A percentile compares a stretch with the other conserved stretches of the same genome.
phyloP scores from a whole-genome alignment of 2,797 vertebrate species.

The Pangasius macronema region DNA sequence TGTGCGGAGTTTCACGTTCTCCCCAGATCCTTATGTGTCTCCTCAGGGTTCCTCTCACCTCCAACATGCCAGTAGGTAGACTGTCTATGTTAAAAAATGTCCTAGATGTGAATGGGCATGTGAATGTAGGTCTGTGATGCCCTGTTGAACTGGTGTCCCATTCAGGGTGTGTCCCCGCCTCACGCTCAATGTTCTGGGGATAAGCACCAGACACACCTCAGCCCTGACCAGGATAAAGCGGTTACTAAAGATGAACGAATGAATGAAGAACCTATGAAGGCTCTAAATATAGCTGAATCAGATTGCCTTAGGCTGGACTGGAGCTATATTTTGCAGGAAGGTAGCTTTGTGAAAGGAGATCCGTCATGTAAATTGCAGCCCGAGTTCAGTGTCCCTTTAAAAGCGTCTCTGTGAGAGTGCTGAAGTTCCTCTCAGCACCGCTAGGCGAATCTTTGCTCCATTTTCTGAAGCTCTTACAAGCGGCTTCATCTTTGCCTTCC shows the following conservation, averaged over 20 bases:
- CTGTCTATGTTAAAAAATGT: background rate
- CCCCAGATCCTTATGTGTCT: background rate
- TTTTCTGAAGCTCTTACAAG: constrained; percentile 74
- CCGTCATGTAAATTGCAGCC: constrained; percentile 17
- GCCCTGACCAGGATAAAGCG: background rate
- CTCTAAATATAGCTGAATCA: constrained; percentile 23
- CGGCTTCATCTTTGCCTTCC: constrained; percentile 75
- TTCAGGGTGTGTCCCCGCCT: background rate
- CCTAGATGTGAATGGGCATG: too few relatives aligned
- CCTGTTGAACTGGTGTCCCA: background rate
- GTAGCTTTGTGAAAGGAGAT: constrained; percentile 9
- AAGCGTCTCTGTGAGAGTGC: constrained; percentile 26
- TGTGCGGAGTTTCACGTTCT: background rate
- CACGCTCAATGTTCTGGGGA: background rate
- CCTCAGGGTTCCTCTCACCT: background rate
- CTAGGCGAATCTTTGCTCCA: constrained; percentile 92
- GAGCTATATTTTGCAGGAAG: constrained; percentile 24
- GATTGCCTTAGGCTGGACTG: constrained; percentile 8
- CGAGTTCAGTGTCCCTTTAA: constrained; percentile 67
- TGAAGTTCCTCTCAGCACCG: constrained; percentile 74
- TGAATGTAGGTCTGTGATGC: background rate
- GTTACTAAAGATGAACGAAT: background rate
- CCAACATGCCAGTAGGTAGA: too few relatives aligned
- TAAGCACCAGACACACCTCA: background rate
- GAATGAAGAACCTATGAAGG: background rate